Base-by-base conservation (phyloP, 2,888 invertebrate species). In the Apamea anceps region DNA sequence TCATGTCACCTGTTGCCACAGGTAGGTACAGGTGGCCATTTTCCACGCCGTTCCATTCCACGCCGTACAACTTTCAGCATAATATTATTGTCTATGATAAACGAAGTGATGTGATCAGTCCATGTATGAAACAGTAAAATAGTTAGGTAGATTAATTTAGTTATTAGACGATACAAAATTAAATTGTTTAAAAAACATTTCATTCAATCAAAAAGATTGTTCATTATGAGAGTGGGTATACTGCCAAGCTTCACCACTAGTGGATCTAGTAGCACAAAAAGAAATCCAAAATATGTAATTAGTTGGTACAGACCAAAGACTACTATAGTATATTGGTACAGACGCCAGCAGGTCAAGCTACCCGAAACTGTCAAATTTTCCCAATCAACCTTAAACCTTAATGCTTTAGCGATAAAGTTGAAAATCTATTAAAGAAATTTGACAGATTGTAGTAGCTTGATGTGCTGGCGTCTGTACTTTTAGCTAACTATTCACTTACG, bases 1-100 rank as follows among this genome's bases (percentile, higher is more conserved):
- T 42, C 48, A 25, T 51, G 70, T 32, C 18, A 72, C 72, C 72
- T 72, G 60, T 72, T 60, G 72, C 28, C 70, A 70, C 71, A 70
- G 28, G 48, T 70, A 70, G 28, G 48, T 70, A 28, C 48, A 45
- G 21, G 48, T 28, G 48, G 25, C 32, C 8, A 21, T 21, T 32
- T 18, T 15, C 42, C 42, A n/a, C 66, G 42, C 37, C 25, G 42
- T 51, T 70, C 51, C 51, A 71, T 51, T 51, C 25, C 25, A 71
- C 6, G 51, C 25, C 12, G n/a, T 57, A n/a, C 72, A 37, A 37
- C 18, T 42, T 37, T 72, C 12, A 60, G n/a, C 72, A 3, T n/a
- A 54, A n/a, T n/a, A 57, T 32, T 25, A n/a, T 54, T 54, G 37
- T 72, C 60, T 60, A 62, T 72, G 72, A 60, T 37, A 18, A 12